Evolutionary conservation across 2,797 vertebrate genomes (phyloP).

Genomic region (Rhynchotus rufescens): DNA sequence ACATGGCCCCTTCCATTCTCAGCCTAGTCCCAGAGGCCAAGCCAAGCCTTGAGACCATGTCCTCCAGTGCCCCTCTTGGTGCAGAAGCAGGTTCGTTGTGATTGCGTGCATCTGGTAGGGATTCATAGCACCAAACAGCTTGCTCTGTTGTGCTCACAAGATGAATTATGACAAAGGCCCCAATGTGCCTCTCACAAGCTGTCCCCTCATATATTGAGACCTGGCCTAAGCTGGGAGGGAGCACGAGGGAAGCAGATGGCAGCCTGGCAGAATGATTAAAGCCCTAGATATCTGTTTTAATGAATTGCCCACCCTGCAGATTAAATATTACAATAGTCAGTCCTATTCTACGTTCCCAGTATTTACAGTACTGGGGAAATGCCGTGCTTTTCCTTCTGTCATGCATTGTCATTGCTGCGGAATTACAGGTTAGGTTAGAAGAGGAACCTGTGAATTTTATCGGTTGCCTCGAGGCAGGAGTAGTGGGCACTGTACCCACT

Average conservation of each 20-base stretch:
- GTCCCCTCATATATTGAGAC: slow-evolving; percentile 58
- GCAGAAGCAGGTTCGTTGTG: neutral
- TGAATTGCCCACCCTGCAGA: slow-evolving; percentile 74
- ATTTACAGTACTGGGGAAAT: slow-evolving; percentile 40
- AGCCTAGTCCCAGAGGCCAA: neutral
- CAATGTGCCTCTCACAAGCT: slow-evolving; percentile 48
- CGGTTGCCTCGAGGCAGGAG: neutral
- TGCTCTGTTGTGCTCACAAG: neutral
- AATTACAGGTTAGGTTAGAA: neutral
- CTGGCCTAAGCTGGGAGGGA: slow-evolving; percentile 50
- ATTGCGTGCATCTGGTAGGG: neutral
- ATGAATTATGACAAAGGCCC: slow-evolving; percentile 60
- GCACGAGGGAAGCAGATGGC: slow-evolving; percentile 76
- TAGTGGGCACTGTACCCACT: neutral
- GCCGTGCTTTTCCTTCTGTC: neutral
- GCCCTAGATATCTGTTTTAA: slow-evolving; percentile 76
- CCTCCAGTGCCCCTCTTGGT: neutral
- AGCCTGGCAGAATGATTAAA: slow-evolving; percentile 79
- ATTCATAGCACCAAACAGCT: slow-evolving; percentile 40
- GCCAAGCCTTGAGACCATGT: neutral
- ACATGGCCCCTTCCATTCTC: neutral
- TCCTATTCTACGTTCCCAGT: slow-evolving; percentile 25
- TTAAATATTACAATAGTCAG: slow-evolving; percentile 68
- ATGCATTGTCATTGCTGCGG: neutral
- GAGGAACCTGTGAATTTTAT: neutral